Base-by-base conservation (phyloP, 2,797 vertebrate species). In the Catamblyrhynchus diadema region DNA sequence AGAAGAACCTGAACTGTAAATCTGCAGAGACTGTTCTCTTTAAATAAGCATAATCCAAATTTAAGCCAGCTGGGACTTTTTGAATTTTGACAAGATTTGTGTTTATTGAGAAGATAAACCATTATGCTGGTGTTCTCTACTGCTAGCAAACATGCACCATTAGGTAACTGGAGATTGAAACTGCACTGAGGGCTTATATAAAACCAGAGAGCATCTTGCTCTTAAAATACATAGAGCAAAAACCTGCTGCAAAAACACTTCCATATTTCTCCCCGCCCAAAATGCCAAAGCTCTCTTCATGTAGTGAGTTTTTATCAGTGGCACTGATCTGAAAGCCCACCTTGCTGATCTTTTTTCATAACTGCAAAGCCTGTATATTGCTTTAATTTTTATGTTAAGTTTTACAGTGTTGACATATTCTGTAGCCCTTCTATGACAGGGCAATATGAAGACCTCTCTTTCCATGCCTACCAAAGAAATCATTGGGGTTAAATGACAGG, bases 401-500 rank as follows among this genome's bases (percentile, higher is more conserved):
- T 97, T 95, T 92, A 94, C 89, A 21, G 42, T 24, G 70, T 94
- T 97, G 96, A 97, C 92, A 81, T 94, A 93, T 97, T 96, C 94
- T 71, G 8, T 88, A 97, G 94, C 85, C 94, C 53, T 96, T 96
- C 93, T 93, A 7, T 97, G 95, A 96, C 90, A 97, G 80, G 86
- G 80, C 84, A 88, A 61, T 92, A 88, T 88, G 85, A 93, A 95
- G 97, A 67, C 53, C 92, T 96, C 96, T 97, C 92, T 96, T 95
- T 91, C 92, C 24, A 23, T 90, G 86, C 86, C 90, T 95, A 88
- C 95, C 18, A n/a, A 95, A 96, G 97, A 97, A 98, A 98, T 96
- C 89, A 42, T 42, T 61, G 75, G 88, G 96, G 97, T 98, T 98
- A 97, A 98, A 96, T 97, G 96, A 96, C 95, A 96, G 85, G 60